Percentiles rank a stretch among this genome's conserved stretches.
Evolutionary conservation across 2,888 invertebrate genomes (phyloP).

Genomic region (Congeria kusceri): DNA sequence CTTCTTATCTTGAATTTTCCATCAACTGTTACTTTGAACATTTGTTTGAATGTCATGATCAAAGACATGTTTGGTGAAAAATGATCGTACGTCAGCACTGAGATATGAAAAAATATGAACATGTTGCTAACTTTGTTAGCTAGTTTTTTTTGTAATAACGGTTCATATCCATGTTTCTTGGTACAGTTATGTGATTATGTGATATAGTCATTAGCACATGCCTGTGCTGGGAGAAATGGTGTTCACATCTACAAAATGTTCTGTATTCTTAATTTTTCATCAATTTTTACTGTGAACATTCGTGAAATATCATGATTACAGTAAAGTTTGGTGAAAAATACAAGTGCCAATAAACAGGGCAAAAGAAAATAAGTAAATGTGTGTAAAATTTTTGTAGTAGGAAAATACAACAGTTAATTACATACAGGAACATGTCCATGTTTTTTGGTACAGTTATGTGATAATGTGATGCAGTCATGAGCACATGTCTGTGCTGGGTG

Average conservation of each 20-base stretch:
- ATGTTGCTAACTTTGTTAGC: neutral
- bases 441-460: conserved; percentile 37
- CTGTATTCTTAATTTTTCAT: neutral
- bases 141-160: neutral
- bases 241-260: neutral
- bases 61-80: neutral
- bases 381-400: neutral
- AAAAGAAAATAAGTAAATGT: no score
- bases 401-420: neutral
- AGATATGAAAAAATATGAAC: no score
- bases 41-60: neutral
- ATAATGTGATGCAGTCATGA: conserved; percentile 12
- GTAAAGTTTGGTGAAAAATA: conserved; percentile 7
- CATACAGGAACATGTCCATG: neutral
- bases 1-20: no score
- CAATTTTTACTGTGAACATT: neutral
- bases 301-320: neutral
- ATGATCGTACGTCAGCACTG: no score
- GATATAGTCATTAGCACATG: conserved; percentile 37
- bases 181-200: neutral
- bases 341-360: no score
- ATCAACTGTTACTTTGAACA: neutral
- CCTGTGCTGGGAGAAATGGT: conserved; percentile 40
- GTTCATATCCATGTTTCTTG: neutral
- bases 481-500: conserved; percentile 46